These are phyloP conservation scores for Chelonia mydas DNA, from an alignment of 2,797 vertebrate species.

Conservation along the genomic window DNA sequence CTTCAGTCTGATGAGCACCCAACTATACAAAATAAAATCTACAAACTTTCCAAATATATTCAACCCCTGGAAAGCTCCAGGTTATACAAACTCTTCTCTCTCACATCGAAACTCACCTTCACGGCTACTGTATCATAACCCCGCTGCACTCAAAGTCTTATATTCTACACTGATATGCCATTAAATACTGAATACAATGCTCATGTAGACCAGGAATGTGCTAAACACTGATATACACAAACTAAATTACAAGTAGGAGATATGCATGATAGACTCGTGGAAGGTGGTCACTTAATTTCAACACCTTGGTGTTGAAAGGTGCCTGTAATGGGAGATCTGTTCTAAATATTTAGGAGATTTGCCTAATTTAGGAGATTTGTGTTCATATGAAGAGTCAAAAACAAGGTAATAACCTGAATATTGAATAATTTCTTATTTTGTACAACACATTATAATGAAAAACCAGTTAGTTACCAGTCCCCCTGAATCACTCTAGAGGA, in stretches of 20 bases:
- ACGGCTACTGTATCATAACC: not conserved
- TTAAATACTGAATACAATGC: not conserved
- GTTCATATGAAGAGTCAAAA: not conserved
- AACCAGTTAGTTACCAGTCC: not conserved
- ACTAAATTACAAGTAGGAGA: too few relatives aligned
- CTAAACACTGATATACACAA: too few relatives aligned
- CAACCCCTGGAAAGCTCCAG: not conserved
- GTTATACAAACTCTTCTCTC: not conserved
- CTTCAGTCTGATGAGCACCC: slow-evolving; percentile 29
- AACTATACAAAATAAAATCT: slow-evolving; percentile 32
- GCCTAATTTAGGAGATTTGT: too few relatives aligned
- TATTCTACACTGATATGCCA: not conserved
- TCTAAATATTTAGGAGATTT: not conserved
- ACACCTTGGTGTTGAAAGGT: not conserved
- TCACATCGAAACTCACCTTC: not conserved
- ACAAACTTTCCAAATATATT: not conserved
- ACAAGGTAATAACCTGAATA: not conserved
- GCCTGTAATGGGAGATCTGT: not conserved
- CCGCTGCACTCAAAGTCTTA: not conserved
- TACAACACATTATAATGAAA: not conserved
- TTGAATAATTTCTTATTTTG: not conserved
- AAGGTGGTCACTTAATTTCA: not conserved
- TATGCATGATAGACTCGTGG: not conserved
- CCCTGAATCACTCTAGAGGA: not conserved
- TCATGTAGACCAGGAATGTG: not conserved